Conservation (phyloP, 2,888 invertebrate genomes). For the Globia sparganii region DNA sequence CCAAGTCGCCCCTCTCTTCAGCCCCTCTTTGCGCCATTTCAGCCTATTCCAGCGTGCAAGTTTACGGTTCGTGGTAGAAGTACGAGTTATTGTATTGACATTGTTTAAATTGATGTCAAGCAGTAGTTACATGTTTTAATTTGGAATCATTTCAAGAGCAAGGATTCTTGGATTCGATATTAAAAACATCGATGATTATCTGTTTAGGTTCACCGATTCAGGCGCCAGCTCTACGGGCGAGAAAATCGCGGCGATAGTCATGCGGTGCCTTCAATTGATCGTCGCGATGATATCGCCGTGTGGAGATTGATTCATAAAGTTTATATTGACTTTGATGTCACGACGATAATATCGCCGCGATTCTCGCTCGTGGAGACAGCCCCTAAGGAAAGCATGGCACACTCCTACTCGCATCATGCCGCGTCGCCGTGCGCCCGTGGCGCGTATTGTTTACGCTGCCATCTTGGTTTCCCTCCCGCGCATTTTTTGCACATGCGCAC, state of each 20-base stretch:
- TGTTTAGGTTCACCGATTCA: no score
- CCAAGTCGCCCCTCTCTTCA: slow-evolving; percentile 8
- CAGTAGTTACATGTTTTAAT: neutral
- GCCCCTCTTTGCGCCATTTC: slow-evolving; percentile 25
- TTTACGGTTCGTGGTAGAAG: slow-evolving; percentile 4
- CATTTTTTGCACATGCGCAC: slow-evolving; percentile 78
- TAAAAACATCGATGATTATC: no score
- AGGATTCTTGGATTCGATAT: neutral
- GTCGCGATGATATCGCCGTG: no score
- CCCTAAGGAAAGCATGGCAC: slow-evolving; percentile 3
- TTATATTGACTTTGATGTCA: no score
- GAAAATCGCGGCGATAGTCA: no score
- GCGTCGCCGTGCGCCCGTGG: slow-evolving; percentile 2
- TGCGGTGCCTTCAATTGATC: no score
- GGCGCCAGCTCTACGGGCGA: no score
- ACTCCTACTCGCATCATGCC: slow-evolving; percentile 5
- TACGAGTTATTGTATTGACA: slow-evolving; percentile 3
- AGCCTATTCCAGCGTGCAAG: slow-evolving; percentile 10
- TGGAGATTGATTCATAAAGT: no score
- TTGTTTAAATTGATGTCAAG: neutral
- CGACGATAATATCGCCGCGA: no score
- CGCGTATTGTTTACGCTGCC: slow-evolving; percentile 71
- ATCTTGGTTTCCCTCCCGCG: slow-evolving; percentile 71
- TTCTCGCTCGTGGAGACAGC: no score
- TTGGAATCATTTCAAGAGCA: neutral